Conservation (phyloP, 2,113 vertebrate species). For the Rynchops niger region DNA sequence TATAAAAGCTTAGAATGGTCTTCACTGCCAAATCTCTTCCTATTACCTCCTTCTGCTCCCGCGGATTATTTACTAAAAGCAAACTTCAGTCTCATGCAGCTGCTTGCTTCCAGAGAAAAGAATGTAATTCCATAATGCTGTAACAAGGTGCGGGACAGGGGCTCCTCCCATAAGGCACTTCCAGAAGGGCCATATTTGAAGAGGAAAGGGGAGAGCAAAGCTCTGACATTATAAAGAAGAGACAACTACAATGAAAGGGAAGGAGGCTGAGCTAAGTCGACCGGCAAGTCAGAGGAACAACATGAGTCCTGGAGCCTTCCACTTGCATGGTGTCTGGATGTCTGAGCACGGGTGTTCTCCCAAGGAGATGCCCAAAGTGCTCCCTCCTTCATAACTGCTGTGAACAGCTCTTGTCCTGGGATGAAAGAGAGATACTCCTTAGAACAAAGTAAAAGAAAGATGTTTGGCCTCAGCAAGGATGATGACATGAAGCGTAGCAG, state of each 20-base stretch:
- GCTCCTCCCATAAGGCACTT: not conserved
- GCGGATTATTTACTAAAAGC: conserved; percentile 16
- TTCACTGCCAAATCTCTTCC: not conserved
- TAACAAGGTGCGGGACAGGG: not conserved
- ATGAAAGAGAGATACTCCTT: not conserved
- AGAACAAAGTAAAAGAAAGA: not conserved
- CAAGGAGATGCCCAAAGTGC: not conserved
- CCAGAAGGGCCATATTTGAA: not conserved
- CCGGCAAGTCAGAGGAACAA: not conserved
- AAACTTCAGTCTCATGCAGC: not conserved
- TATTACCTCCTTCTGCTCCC: not conserved
- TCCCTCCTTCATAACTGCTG: not conserved
- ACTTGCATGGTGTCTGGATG: not conserved
- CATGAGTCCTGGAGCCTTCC: not conserved
- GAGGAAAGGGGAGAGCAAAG: not conserved
- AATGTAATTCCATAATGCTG: not conserved
- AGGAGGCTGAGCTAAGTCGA: not conserved
- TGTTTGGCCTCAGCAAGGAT: not conserved
- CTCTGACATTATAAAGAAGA: not conserved
- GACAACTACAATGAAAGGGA: not conserved
- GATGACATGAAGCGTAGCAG: not conserved
- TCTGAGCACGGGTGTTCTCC: not conserved
- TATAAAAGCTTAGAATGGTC: not conserved
- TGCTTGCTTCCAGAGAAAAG: not conserved
- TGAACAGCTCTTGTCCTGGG: not conserved